These are phyloP conservation scores for Tetramorium parvispinum DNA, from an alignment of 1,140 invertebrate species.

Conservation along the genomic window DNA sequence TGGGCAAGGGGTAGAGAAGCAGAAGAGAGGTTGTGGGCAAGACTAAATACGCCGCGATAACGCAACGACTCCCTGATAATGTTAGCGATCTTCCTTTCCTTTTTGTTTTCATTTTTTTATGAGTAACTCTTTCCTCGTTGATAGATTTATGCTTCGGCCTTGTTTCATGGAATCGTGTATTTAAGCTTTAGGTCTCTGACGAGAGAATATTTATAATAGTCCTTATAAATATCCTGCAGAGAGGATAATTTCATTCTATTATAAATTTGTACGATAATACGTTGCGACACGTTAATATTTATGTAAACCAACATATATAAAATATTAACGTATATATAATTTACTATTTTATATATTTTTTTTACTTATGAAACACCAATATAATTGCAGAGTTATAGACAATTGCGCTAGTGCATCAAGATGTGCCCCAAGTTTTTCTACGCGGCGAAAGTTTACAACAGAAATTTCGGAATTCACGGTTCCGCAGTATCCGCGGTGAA, in stretches of 20 bases:
- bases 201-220: neutral
- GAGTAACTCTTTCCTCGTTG: conserved; percentile 33
- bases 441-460: conserved; percentile 17
- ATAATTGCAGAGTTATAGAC: neutral
- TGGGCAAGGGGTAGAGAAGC: conserved; percentile 34
- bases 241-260: conserved; percentile 1
- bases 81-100: conserved; percentile 66
- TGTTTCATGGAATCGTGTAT: conserved; percentile 27
- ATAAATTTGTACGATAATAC: conserved; percentile 25
- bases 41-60: conserved; percentile 73
- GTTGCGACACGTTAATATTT: neutral
- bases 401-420: neutral
- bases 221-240: neutral
- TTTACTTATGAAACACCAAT: neutral
- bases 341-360: neutral
- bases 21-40: conserved; percentile 38
- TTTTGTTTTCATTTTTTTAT: conserved; percentile 33
- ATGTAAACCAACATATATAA: neutral
- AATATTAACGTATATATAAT: neutral
- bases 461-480: conserved; percentile 63
- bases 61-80: conserved; percentile 71
- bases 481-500: conserved; percentile 52
- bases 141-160: conserved; percentile 45
- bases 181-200: neutral
- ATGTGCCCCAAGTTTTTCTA: neutral